Conservation (phyloP, 2,113 vertebrate species). For the Zosterops lateralis region DNA sequence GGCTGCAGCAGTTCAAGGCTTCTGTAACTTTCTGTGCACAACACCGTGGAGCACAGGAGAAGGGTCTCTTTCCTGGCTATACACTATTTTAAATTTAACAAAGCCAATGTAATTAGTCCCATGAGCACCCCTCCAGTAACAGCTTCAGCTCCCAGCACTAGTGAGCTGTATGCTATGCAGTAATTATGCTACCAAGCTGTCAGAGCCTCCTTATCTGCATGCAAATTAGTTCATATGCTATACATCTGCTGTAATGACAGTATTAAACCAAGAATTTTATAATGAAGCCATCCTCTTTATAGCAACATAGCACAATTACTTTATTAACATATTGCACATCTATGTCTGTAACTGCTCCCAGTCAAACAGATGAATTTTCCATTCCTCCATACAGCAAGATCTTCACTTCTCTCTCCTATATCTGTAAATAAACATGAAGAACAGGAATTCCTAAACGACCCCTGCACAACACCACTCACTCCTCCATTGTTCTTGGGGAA, state of each 20-base stretch:
- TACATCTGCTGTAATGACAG: conserved; percentile 65
- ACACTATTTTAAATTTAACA: conserved; percentile 58
- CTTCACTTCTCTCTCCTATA: neutral
- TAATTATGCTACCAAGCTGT: conserved; percentile 74
- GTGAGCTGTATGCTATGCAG: conserved; percentile 31
- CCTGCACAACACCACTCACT: neutral
- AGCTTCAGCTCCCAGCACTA: conserved; percentile 44
- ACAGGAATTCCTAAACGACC: neutral
- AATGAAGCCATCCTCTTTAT: conserved; percentile 64
- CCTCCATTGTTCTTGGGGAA: neutral
- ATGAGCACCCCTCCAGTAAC: conserved; percentile 49
- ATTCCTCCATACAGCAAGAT: neutral
- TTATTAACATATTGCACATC: conserved; percentile 53
- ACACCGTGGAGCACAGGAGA: neutral
- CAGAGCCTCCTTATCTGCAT: conserved; percentile 69
- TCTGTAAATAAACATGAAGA: conserved; percentile 33
- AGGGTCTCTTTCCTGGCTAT: conserved; percentile 32
- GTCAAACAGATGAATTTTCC: neutral
- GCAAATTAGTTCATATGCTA: conserved; percentile 71
- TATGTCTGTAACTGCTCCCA: conserved; percentile 24
- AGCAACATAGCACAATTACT: conserved; percentile 67
- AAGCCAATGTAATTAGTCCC: conserved; percentile 63
- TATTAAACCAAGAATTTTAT: conserved; percentile 63
- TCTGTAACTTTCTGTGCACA: neutral
- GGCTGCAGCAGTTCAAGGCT: conserved; percentile 35